A percentile compares a stretch with the other conserved stretches of the same genome.
Conservation (phyloP, 2,888 invertebrate species). For the Torymus tubicola region DNA sequence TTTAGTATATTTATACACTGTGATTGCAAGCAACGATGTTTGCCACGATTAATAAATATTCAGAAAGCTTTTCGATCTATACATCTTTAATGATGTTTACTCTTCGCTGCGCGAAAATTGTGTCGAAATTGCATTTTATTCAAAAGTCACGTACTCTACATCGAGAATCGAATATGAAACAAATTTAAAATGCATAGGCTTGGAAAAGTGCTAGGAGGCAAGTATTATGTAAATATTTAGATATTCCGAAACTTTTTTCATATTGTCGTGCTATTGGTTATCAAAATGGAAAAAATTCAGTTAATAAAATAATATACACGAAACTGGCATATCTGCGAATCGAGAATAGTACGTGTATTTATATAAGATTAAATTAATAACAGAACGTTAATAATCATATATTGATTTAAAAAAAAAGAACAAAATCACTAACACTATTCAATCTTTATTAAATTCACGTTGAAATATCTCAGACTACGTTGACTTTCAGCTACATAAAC, state of each 20-base stretch:
- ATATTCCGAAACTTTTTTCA: not conserved
- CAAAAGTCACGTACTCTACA: not conserved
- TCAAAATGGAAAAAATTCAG: not conserved
- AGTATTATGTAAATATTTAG: conserved; percentile 20
- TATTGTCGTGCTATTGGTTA: too few relatives aligned
- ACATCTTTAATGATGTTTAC: not conserved
- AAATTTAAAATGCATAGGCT: conserved; percentile 28
- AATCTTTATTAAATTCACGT: too few relatives aligned
- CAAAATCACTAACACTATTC: too few relatives aligned
- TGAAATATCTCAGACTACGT: too few relatives aligned
- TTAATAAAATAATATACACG: not conserved
- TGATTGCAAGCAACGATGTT: not conserved
- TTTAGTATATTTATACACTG: too few relatives aligned
- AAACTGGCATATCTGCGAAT: not conserved
- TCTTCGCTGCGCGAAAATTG: not conserved
- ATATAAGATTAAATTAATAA: too few relatives aligned
- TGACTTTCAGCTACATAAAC: too few relatives aligned
- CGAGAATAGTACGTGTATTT: too few relatives aligned
- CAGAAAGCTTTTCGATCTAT: too few relatives aligned
- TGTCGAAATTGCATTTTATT: conserved; percentile 6
- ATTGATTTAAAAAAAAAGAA: too few relatives aligned
- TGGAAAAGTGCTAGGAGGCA: conserved; percentile 15
- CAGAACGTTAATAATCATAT: too few relatives aligned
- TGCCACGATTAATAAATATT: not conserved
- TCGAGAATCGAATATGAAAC: conserved; percentile 13